phyloP scores from a whole-genome alignment of 2,888 invertebrate genomes.

The Oithona nana region DNA sequence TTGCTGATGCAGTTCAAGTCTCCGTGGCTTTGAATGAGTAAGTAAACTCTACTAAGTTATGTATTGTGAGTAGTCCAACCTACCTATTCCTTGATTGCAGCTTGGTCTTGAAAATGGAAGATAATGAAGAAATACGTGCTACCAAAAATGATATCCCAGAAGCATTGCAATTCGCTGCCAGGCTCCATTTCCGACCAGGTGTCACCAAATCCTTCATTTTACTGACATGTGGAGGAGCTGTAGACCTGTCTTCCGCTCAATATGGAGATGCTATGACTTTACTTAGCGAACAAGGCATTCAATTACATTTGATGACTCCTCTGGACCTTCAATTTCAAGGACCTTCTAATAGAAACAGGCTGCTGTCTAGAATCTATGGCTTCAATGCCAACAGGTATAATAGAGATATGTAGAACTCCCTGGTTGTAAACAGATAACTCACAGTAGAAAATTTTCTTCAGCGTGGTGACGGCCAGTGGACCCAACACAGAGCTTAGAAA shows the following conservation, averaged over 20 bases:
- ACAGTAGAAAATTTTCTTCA: background rate
- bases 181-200: slow-evolving; percentile 26
- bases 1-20: background rate
- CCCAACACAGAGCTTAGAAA: background rate
- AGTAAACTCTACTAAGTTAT: no score
- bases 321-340: background rate
- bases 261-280: slow-evolving; percentile 4
- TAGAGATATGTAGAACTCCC: no score
- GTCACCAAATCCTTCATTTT: slow-evolving; percentile 27
- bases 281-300: slow-evolving; percentile 4
- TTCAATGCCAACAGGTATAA: background rate
- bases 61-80: no score
- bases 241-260: background rate
- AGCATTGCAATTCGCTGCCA: slow-evolving; percentile 19
- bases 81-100: no score
- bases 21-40: background rate
- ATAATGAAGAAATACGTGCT: no score
- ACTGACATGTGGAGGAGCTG: slow-evolving; percentile 22
- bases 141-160: slow-evolving; percentile 22
- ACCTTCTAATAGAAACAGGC: no score
- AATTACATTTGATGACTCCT: background rate
- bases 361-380: no score
- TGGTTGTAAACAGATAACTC: background rate
- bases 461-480: background rate
- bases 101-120: no score